Evolutionary conservation across 2,113 vertebrate genomes (phyloP).

Genomic region (Microtus ochrogaster): DNA sequence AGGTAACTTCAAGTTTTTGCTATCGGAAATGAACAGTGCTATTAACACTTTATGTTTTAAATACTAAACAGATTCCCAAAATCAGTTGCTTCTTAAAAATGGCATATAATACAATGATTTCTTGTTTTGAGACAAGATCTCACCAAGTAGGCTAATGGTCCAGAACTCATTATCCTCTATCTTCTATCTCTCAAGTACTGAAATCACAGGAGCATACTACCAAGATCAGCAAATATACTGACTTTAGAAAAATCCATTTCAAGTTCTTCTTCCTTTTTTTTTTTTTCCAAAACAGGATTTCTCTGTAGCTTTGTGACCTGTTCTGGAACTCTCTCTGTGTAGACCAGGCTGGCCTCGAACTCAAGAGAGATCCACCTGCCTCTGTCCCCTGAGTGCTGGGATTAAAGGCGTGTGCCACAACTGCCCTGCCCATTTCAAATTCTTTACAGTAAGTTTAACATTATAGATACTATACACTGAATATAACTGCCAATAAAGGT

Average conservation of each 20-base stretch:
- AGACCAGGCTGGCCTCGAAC: no score
- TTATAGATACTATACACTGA: background rate
- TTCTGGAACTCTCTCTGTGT: no score
- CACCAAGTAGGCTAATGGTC: background rate
- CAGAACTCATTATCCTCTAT: background rate
- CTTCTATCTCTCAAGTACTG: background rate
- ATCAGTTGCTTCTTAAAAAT: background rate
- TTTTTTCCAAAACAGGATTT: no score
- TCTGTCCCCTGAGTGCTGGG: no score
- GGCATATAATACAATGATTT: background rate
- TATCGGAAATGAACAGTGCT: background rate
- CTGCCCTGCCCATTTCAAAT: background rate
- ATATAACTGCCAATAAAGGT: background rate
- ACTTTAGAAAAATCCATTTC: background rate
- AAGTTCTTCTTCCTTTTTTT: background rate
- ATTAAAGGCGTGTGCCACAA: no score
- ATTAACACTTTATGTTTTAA: background rate
- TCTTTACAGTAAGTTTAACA: background rate
- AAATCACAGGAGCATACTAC: background rate
- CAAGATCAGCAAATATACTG: no score
- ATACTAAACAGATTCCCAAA: background rate
- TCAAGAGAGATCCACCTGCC: no score
- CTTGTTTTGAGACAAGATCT: background rate
- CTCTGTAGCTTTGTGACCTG: no score
- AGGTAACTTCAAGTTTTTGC: background rate